A percentile compares a stretch with the other conserved stretches of the same genome.
These are phyloP conservation scores for Ascaphus truei DNA, from an alignment of 2,113 vertebrate genomes.

Conservation along the genomic window DNA sequence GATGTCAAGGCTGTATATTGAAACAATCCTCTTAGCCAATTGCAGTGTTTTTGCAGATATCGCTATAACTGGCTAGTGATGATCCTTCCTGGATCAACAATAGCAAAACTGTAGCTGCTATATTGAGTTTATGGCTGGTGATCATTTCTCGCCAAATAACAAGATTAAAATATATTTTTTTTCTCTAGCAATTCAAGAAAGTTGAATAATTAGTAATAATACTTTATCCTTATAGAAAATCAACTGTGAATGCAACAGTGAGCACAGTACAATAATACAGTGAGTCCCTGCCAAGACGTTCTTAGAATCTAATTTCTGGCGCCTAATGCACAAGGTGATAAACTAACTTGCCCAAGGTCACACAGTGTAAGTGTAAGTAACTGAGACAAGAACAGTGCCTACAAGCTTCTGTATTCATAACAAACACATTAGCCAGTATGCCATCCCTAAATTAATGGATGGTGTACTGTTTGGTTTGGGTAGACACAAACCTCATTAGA, in stretches of 20 bases:
- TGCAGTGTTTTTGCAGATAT: no score
- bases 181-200: no score
- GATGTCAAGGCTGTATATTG: no score
- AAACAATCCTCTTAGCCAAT: no score
- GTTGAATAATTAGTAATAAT: no score
- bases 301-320: constrained; percentile 29
- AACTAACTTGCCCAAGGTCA: constrained; percentile 34
- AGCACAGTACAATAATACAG: constrained; percentile 16
- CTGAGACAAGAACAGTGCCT: constrained; percentile 7
- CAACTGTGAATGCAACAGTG: constrained; percentile 23
- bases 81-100: no score
- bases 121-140: no score
- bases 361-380: constrained; percentile 7
- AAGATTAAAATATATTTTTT: no score
- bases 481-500: not conserved
- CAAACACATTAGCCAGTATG: not conserved
- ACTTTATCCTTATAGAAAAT: constrained; percentile 25
- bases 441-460: not conserved
- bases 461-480: not conserved
- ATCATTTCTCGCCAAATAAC: no score
- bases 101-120: no score
- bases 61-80: no score
- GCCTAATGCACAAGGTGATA: constrained; percentile 27
- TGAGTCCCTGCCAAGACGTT: constrained; percentile 12
- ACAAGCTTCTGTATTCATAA: not conserved